Percentiles rank a stretch among this genome's conserved stretches.
phyloP scores from a whole-genome alignment of 53 echinoderm and acorn worm genomes.

The Mesocentrotus franciscanus region DNA sequence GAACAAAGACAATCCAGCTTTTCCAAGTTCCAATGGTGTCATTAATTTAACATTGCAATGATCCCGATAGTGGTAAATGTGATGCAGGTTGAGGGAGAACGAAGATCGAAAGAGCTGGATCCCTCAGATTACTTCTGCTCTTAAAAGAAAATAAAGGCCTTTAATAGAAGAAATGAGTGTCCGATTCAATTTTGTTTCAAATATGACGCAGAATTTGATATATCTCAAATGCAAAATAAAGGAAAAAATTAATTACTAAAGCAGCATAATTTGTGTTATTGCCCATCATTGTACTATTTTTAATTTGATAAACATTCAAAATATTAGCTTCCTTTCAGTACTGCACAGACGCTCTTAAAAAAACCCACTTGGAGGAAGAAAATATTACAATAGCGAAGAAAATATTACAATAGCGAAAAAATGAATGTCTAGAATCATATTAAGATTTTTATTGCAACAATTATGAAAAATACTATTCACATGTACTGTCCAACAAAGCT shows the following conservation, averaged over 20 bases:
- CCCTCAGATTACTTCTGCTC: neutral
- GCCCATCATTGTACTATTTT: too few species aligned
- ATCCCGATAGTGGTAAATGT: neutral
- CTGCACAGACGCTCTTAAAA: too few species aligned
- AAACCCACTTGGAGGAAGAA: neutral
- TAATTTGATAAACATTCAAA: too few species aligned
- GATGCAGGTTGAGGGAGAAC: neutral
- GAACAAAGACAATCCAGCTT: neutral
- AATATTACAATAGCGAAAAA: neutral
- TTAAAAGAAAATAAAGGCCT: neutral
- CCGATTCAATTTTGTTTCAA: neutral
- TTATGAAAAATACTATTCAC: neutral
- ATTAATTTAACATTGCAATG: neutral
- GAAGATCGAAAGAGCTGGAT: neutral
- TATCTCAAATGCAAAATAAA: too few species aligned
- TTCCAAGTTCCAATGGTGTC: neutral
- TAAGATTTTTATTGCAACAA: conserved; percentile 2
- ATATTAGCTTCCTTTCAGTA: too few species aligned
- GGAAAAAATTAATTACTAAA: too few species aligned
- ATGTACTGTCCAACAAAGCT: neutral
- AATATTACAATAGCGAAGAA: neutral
- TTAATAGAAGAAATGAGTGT: neutral
- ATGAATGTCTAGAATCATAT: neutral
- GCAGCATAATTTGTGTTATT: too few species aligned
- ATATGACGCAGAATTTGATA: too few species aligned